Percentiles rank a stretch among this genome's conserved stretches.
Conservation (phyloP, 2,888 invertebrate species). For the Clanis bilineata region DNA sequence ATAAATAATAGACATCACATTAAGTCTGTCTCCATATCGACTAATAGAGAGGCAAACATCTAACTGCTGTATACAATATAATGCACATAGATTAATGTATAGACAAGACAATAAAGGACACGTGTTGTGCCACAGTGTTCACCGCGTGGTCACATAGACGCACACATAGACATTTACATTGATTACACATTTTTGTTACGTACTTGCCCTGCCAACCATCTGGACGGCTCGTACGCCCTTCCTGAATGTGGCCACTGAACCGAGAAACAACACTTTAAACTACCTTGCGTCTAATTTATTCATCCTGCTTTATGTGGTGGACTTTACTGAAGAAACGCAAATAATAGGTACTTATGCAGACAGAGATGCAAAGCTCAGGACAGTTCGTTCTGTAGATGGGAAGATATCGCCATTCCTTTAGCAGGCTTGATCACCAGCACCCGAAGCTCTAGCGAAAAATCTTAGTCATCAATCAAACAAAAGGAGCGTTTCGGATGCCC, state of each 20-base stretch:
- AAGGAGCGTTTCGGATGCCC: slow-evolving; percentile 12
- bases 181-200: slow-evolving; percentile 84
- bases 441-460: slow-evolving; percentile 23
- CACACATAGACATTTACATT: slow-evolving; percentile 77
- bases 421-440: slow-evolving; percentile 47
- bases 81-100: slow-evolving; percentile 77
- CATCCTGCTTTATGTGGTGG: slow-evolving; percentile 49
- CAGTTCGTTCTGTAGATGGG: slow-evolving; percentile 29
- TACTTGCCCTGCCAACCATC: slow-evolving; percentile 99
- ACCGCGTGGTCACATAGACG: slow-evolving; percentile 44
- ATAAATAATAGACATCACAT: slow-evolving; percentile 73
- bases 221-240: slow-evolving; percentile 99
- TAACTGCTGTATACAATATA: slow-evolving; percentile 76
- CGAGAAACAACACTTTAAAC: slow-evolving; percentile 74
- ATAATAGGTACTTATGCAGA: slow-evolving; percentile 58
- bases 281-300: slow-evolving; percentile 50
- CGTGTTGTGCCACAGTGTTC: slow-evolving; percentile 56
- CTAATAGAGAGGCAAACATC: slow-evolving; percentile 80
- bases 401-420: slow-evolving; percentile 15
- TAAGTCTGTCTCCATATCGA: slow-evolving; percentile 65
- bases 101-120: slow-evolving; percentile 79
- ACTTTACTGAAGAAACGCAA: slow-evolving; percentile 52
- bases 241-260: slow-evolving; percentile 99
- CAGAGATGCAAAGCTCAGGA: slow-evolving; percentile 68
- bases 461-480: not conserved